These are phyloP conservation scores for Drosophila buzzatii DNA, from an alignment of 2,888 invertebrate genomes.

Conservation along the genomic window DNA sequence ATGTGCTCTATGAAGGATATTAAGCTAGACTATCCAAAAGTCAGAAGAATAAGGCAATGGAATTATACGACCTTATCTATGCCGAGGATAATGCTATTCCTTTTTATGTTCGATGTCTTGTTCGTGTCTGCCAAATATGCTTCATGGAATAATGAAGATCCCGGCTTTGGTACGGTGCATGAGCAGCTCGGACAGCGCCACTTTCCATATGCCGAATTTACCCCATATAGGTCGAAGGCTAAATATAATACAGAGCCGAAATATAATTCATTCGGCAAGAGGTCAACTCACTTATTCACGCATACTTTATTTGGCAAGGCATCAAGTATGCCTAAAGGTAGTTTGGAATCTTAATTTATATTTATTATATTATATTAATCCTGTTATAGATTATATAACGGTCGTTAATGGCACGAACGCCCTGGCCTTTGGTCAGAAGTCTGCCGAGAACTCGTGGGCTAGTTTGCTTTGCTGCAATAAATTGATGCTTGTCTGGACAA, in stretches of 20 bases:
- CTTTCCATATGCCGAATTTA: not conserved
- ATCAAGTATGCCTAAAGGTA: not conserved
- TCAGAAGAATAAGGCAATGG: not conserved
- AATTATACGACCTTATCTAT: not conserved
- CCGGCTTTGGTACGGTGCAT: no score
- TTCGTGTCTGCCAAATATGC: not conserved
- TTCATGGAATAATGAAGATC: not conserved
- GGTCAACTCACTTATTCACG: not conserved
- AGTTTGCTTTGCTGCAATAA: constrained; percentile 84
- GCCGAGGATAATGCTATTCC: not conserved
- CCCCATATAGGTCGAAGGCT: not conserved
- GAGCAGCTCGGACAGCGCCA: not conserved
- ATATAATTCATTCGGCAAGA: not conserved
- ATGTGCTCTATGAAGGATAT: not conserved
- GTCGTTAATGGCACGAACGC: not conserved
- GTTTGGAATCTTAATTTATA: no score
- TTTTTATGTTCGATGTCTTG: not conserved
- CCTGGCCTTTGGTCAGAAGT: constrained; percentile 70
- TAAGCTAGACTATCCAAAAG: not conserved
- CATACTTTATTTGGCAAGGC: not conserved
- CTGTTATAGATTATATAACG: constrained; percentile 11
- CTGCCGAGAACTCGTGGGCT: constrained; percentile 84
- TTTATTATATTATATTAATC: not conserved
- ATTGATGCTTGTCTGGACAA: constrained; percentile 87
- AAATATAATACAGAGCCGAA: not conserved